Evolutionary conservation across 2,888 invertebrate species (phyloP).

Genomic region (Mesodorylaimus sp.): DNA sequence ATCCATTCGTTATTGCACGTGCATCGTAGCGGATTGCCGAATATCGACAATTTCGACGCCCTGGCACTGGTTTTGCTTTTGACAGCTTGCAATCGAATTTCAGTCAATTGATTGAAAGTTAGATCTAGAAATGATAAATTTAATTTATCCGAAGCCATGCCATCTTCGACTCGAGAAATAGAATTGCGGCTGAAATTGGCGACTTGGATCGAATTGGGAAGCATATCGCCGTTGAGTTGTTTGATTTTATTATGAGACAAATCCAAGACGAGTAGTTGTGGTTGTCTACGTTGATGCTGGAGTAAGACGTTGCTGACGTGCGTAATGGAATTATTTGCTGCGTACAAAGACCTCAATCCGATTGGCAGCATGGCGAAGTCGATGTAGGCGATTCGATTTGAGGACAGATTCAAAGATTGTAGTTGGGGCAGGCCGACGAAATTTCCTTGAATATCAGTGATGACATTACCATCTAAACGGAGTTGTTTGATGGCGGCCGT

Average conservation of each 20-base stretch:
- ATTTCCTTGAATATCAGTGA: conserved; percentile 56
- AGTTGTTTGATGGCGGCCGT: conserved; percentile 59
- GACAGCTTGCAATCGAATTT: background rate
- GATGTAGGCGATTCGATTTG: conserved; percentile 55
- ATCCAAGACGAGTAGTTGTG: conserved; percentile 56
- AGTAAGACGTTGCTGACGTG: conserved; percentile 66
- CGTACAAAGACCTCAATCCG: conserved; percentile 66
- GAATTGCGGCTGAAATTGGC: conserved; percentile 8
- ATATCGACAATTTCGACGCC: conserved; percentile 61
- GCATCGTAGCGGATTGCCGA: conserved; percentile 65
- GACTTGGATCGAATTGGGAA: conserved; percentile 7
- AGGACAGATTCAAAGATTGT: conserved; percentile 38
- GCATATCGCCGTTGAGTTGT: background rate
- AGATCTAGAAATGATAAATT: conserved; percentile 7
- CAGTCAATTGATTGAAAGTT: conserved; percentile 4
- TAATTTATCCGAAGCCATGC: conserved; percentile 3
- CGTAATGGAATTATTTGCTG: conserved; percentile 64
- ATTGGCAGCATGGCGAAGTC: conserved; percentile 65
- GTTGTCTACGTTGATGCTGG: conserved; percentile 41
- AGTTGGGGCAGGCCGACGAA: conserved; percentile 5
- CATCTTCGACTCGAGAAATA: conserved; percentile 1
- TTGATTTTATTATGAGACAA: conserved; percentile 67
- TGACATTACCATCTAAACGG: conserved; percentile 61
- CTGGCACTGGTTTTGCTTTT: background rate
- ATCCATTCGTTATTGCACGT: conserved; percentile 80